Percentiles rank a stretch among this genome's conserved stretches.
These are phyloP conservation scores for Drosophila oshimai DNA, from an alignment of 1,140 invertebrate genomes.

Conservation along the genomic window DNA sequence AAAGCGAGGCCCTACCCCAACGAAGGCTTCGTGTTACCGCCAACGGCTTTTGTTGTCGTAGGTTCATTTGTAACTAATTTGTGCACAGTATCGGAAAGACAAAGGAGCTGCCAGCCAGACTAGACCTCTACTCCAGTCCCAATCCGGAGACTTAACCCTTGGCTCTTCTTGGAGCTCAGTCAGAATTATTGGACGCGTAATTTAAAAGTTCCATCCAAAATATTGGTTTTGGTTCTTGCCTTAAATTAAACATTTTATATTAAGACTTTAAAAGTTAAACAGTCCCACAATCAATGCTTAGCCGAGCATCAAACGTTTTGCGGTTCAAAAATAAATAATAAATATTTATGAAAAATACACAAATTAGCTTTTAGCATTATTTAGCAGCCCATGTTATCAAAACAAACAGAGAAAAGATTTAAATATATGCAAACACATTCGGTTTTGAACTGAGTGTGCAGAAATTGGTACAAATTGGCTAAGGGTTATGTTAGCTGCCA, in stretches of 20 bases:
- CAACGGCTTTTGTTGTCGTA: slow-evolving; percentile 69
- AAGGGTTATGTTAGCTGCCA: not conserved
- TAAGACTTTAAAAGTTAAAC: too few species aligned
- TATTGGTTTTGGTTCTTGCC: too few species aligned
- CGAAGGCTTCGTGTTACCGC: slow-evolving; percentile 61
- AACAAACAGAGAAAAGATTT: not conserved
- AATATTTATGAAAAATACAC: not conserved
- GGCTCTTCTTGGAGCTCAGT: too few species aligned
- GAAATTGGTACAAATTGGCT: not conserved
- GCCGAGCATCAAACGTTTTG: not conserved
- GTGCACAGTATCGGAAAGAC: slow-evolving; percentile 68
- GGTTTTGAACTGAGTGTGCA: not conserved
- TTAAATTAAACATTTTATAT: too few species aligned
- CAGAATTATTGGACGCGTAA: too few species aligned
- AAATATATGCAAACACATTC: slow-evolving; percentile 14
- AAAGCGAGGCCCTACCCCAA: slow-evolving; percentile 11
- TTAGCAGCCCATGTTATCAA: not conserved
- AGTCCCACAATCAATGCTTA: not conserved
- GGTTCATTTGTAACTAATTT: slow-evolving; percentile 79
- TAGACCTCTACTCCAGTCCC: not conserved
- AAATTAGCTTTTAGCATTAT: slow-evolving; percentile 9
- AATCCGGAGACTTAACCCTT: slow-evolving; percentile 4
- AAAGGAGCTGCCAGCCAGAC: slow-evolving; percentile 43
- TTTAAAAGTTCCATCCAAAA: too few species aligned
- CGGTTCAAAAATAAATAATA: not conserved